These are phyloP conservation scores for Lutjanus argentimaculatus DNA, from an alignment of 2,797 vertebrate species.

Conservation along the genomic window DNA sequence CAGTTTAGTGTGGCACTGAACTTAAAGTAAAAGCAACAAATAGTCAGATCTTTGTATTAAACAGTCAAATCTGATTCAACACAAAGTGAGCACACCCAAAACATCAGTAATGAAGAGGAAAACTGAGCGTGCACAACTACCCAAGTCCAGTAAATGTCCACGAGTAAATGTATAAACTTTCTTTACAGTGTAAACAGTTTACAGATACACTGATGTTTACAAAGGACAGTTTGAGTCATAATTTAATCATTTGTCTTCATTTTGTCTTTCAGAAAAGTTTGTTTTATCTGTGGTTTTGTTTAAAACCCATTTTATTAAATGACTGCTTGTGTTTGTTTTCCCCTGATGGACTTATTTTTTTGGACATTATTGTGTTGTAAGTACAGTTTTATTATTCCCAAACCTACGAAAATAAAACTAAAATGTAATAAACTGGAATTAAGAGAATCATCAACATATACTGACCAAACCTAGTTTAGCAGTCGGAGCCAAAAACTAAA, in stretches of 20 bases:
- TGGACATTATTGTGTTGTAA: neutral
- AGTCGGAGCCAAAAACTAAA: neutral
- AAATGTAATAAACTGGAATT: neutral
- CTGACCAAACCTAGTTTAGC: neutral
- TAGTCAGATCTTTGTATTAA: too few relatives aligned
- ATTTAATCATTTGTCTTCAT: neutral
- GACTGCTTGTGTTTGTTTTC: neutral
- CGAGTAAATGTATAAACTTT: too few relatives aligned
- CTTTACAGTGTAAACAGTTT: too few relatives aligned
- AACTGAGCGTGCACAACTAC: too few relatives aligned
- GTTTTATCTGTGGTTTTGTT: neutral
- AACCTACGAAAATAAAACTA: neutral
- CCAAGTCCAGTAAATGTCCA: too few relatives aligned
- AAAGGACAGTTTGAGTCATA: neutral
- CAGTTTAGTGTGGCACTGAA: too few relatives aligned
- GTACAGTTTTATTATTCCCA: neutral
- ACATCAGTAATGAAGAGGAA: too few relatives aligned
- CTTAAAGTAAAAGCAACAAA: too few relatives aligned
- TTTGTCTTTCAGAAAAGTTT: neutral
- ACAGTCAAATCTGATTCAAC: too few relatives aligned
- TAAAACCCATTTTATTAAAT: neutral
- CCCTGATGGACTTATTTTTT: neutral
- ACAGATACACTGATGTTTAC: neutral
- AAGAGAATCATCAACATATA: too few relatives aligned
- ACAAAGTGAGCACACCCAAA: too few relatives aligned